Conservation (phyloP, 2,888 invertebrate genomes). For the Pocota personata region DNA sequence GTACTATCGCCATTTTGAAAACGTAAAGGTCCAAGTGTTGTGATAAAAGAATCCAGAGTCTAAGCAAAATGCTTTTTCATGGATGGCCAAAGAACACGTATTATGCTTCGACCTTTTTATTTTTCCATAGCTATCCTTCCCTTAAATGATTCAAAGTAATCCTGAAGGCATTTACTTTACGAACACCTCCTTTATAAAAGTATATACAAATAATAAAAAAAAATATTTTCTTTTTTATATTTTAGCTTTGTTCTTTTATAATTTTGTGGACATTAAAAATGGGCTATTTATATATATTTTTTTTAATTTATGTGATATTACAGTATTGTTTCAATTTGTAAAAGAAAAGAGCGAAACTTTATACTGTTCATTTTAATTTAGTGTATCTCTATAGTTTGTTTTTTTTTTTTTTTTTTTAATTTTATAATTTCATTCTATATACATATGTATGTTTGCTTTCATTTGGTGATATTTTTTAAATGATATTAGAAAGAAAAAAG, state of each 20-base stretch:
- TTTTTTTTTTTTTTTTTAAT: background rate
- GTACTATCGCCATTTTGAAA: no score
- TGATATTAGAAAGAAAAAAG: slow-evolving; percentile 36
- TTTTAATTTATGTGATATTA: slow-evolving; percentile 63
- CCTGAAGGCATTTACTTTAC: background rate
- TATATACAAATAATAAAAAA: background rate
- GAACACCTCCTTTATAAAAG: background rate
- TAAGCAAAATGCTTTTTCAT: no score
- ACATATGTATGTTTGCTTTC: background rate
- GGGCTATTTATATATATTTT: slow-evolving; percentile 16
- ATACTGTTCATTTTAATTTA: slow-evolving; percentile 56
- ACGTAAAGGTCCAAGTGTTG: no score
- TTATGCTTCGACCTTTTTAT: no score
- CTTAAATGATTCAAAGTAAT: no score
- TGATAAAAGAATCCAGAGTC: no score
- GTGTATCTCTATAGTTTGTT: slow-evolving; percentile 11
- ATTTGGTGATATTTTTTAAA: slow-evolving; percentile 66
- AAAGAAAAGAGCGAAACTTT: slow-evolving; percentile 14
- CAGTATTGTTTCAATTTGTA: slow-evolving; percentile 46
- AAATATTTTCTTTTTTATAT: background rate
- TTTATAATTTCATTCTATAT: background rate
- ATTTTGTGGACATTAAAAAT: background rate
- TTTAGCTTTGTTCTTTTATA: background rate
- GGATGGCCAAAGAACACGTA: no score
- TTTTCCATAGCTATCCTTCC: no score